A percentile compares a stretch with the other conserved stretches of the same genome.
These are phyloP conservation scores for Pantelozetes paolii DNA, from an alignment of 2,888 invertebrate genomes.

Conservation along the genomic window DNA sequence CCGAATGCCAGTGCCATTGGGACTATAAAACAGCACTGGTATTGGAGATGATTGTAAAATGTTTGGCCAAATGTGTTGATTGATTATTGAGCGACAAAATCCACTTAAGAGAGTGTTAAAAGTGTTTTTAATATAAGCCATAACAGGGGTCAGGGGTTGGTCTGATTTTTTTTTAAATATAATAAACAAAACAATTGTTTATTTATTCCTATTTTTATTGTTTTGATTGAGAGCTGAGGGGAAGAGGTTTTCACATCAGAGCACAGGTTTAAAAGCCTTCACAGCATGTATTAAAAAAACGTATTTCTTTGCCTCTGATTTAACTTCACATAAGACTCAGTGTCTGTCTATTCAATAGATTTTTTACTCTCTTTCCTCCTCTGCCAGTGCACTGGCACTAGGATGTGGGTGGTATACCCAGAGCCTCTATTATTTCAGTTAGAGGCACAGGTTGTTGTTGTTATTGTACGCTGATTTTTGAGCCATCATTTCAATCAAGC, in stretches of 20 bases:
- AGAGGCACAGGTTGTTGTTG: background rate
- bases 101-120: background rate
- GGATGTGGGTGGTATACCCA: constrained; percentile 9
- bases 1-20: background rate
- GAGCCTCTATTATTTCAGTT: background rate
- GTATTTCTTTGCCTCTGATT: background rate
- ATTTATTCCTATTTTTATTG: background rate
- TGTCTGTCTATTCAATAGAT: background rate
- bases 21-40: background rate
- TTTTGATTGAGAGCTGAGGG: background rate
- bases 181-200: background rate
- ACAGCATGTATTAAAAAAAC: background rate
- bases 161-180: background rate
- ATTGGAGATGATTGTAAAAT: background rate
- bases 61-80: background rate
- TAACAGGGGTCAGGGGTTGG: background rate
- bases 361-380: background rate
- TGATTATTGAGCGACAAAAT: background rate
- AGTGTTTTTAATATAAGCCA: background rate
- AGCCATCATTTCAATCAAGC: background rate
- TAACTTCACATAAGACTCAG: background rate
- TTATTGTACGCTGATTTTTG: background rate
- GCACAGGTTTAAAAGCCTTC: background rate
- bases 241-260: too few relatives aligned
- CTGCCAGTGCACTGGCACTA: background rate